A percentile compares a stretch with the other conserved stretches of the same genome.
Evolutionary conservation across 2,113 vertebrate species (phyloP).

Genomic region (Charina bottae): DNA sequence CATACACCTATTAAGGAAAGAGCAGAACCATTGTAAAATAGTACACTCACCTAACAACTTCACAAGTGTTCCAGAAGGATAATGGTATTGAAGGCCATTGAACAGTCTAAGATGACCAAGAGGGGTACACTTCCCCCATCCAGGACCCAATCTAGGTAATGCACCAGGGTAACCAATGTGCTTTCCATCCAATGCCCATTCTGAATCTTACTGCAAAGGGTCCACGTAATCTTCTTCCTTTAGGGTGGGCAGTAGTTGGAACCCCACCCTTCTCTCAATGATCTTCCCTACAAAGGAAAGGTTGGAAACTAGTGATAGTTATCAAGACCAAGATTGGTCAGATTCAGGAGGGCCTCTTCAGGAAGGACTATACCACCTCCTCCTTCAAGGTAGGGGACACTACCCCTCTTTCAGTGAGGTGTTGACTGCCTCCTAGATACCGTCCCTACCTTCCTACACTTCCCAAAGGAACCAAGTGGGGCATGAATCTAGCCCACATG

Average conservation of each 20-base stretch:
- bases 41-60: not conserved
- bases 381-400: not conserved
- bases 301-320: not conserved
- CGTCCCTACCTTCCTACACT: not conserved
- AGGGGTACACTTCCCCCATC: not conserved
- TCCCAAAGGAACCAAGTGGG: not conserved
- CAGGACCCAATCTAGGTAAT: not conserved
- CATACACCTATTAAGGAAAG: not conserved
- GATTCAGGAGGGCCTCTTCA: not conserved
- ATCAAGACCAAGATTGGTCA: not conserved
- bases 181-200: not conserved
- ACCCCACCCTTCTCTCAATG: not conserved
- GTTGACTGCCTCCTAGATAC: not conserved
- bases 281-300: not conserved
- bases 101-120: not conserved
- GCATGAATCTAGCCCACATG: not conserved
- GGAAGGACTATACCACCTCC: not conserved
- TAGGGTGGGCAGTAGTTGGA: not conserved
- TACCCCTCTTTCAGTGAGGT: not conserved
- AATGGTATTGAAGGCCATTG: not conserved
- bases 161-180: not conserved
- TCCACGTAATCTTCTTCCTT: not conserved
- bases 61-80: not conserved
- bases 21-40: too few species aligned
- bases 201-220: not conserved